phyloP scores from a whole-genome alignment of 2,888 invertebrate genomes.

The Coleophora flavipennella region DNA sequence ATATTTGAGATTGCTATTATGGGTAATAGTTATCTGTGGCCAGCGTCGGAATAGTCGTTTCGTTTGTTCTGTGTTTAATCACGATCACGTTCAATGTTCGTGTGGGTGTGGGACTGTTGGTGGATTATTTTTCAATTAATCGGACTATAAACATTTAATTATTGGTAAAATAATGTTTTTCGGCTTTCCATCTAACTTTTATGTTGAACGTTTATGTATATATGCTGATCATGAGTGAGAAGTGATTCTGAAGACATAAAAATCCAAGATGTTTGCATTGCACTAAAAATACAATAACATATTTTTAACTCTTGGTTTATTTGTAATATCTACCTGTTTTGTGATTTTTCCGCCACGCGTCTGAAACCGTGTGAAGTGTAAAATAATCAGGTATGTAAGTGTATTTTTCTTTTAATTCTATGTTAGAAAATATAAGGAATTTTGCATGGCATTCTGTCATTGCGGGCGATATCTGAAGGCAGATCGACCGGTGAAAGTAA shows the following conservation, averaged over 20 bases:
- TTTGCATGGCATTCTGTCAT: conserved; percentile 7
- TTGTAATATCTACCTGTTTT: conserved; percentile 33
- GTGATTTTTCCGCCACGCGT: conserved; percentile 40
- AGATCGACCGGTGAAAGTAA: conserved; percentile 29
- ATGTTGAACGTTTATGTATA: no score
- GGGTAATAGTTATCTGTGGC: no score
- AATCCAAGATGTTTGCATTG: conserved; percentile 24
- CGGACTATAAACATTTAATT: conserved; percentile 19
- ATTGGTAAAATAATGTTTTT: conserved; percentile 21
- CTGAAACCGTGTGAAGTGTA: conserved; percentile 32
- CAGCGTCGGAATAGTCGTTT: no score
- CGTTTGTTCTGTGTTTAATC: no score
- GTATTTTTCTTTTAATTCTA: conserved; percentile 17
- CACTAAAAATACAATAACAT: conserved; percentile 35
- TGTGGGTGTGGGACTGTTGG: no score
- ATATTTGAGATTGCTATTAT: no score
- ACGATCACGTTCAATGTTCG: conserved; percentile 41
- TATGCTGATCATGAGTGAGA: conserved; percentile 11
- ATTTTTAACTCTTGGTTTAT: conserved; percentile 40
- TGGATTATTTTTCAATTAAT: conserved; percentile 23
- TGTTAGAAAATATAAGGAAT: conserved; percentile 18
- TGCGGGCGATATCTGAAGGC: conserved; percentile 15
- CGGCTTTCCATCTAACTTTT: no score
- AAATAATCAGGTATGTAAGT: conserved; percentile 46
- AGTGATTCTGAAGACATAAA: conserved; percentile 35